phyloP scores from a whole-genome alignment of 2,888 invertebrate genomes.

The Alcis repandata region DNA sequence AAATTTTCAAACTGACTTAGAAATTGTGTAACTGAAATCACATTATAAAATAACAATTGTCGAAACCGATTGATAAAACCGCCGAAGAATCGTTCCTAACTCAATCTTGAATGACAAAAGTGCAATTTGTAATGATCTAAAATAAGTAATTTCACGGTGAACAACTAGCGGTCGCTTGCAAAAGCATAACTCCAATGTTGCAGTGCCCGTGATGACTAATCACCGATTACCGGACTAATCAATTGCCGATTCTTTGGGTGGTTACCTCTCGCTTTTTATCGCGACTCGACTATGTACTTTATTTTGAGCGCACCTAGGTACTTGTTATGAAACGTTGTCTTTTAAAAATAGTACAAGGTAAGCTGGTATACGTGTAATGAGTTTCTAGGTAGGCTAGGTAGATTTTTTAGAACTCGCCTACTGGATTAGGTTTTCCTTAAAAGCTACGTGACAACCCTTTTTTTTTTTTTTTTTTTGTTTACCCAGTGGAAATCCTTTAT shows the following conservation, averaged over 20 bases:
- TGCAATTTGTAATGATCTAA: constrained; percentile 47
- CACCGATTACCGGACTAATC: constrained; percentile 31
- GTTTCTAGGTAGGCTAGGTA: neutral
- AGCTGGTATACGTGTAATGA: neutral
- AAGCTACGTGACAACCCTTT: too few relatives aligned
- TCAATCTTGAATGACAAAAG: constrained; percentile 42
- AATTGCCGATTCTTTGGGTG: constrained; percentile 33
- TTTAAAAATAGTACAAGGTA: too few relatives aligned
- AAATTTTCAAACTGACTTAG: constrained; percentile 25
- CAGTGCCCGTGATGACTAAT: constrained; percentile 31
- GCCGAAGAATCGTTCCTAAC: constrained; percentile 32
- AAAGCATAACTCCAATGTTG: constrained; percentile 38
- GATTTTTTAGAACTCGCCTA: neutral
- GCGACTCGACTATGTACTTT: neutral
- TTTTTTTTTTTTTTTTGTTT: too few relatives aligned
- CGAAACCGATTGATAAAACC: constrained; percentile 43
- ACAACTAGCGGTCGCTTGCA: constrained; percentile 44
- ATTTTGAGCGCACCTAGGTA: neutral
- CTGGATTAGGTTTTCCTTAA: too few relatives aligned
- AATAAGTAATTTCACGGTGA: constrained; percentile 58
- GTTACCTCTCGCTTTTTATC: constrained; percentile 26
- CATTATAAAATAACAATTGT: constrained; percentile 39
- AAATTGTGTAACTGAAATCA: constrained; percentile 39
- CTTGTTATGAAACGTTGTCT: too few relatives aligned
- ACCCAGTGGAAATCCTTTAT: too few relatives aligned